Evolutionary conservation across 2,113 vertebrate species (phyloP).

Genomic region (Pipa parva): DNA sequence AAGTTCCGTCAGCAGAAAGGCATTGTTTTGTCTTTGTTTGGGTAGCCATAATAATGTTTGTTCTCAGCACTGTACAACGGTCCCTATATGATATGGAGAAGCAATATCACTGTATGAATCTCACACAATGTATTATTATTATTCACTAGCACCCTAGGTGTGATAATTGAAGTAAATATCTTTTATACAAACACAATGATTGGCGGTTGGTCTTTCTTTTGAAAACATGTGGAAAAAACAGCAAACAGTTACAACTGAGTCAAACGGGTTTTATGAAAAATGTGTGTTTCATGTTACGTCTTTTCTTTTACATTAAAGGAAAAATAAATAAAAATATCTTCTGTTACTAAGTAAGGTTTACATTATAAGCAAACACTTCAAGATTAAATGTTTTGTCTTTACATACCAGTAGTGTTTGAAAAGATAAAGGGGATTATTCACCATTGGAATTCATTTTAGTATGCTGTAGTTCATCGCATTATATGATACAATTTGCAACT

Average conservation of each 20-base stretch:
- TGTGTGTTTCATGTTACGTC: neutral
- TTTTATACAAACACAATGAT: slow-evolving; percentile 96
- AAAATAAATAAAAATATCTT: no score
- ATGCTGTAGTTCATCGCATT: no score
- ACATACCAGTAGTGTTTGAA: no score
- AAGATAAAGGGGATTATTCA: no score
- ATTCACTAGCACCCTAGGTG: slow-evolving; percentile 99
- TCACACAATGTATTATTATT: slow-evolving; percentile 96
- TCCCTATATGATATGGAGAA: slow-evolving; percentile 98
- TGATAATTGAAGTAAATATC: slow-evolving; percentile 99
- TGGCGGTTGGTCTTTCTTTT: slow-evolving; percentile 72
- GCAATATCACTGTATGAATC: slow-evolving; percentile 99
- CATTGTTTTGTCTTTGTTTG: slow-evolving; percentile 66
- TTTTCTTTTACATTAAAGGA: no score
- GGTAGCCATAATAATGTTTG: slow-evolving; percentile 78
- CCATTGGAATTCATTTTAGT: no score
- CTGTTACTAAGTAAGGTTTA: no score
- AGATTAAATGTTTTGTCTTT: no score
- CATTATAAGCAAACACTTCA: no score
- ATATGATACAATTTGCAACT: no score
- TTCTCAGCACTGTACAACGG: slow-evolving; percentile 98
- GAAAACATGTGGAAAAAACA: slow-evolving; percentile 52
- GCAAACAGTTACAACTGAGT: slow-evolving; percentile 57
- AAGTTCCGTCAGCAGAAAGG: slow-evolving; percentile 58
- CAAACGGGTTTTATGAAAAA: neutral